Evolutionary conservation across 2,797 vertebrate genomes (phyloP).

Genomic region (Sebastes oblongus): DNA sequence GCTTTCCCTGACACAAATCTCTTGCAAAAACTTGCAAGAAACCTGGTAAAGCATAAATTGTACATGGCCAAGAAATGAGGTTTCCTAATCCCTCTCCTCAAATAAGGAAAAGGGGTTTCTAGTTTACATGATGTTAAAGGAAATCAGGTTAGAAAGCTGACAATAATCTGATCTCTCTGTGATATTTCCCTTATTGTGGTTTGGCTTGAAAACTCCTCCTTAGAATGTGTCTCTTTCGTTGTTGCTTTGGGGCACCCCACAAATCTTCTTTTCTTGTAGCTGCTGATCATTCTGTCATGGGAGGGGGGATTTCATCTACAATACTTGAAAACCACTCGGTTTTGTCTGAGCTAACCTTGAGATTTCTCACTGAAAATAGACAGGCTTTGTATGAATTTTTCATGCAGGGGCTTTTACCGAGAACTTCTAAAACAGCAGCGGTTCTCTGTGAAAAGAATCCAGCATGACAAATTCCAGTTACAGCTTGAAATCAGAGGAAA

Average conservation of each 20-base stretch:
- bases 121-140: not conserved
- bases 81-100: not conserved
- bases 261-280: conserved; percentile 23
- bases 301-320: conserved; percentile 7
- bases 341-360: conserved; percentile 42
- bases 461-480: conserved; percentile 24
- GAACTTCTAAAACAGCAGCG: conserved; percentile 28
- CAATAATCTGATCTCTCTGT: not conserved
- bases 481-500: conserved; percentile 25
- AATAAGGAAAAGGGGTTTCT: not conserved
- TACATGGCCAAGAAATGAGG: not conserved
- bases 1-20: not conserved
- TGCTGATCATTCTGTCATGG: conserved; percentile 33
- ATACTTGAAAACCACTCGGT: conserved; percentile 14
- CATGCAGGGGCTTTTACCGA: conserved; percentile 38
- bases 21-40: not conserved
- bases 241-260: not conserved
- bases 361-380: conserved; percentile 37
- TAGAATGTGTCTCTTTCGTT: not conserved
- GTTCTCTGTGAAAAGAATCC: conserved; percentile 42
- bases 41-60: not conserved
- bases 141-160: conserved; percentile 9
- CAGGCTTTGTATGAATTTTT: conserved; percentile 46
- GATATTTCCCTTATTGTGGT: not conserved
- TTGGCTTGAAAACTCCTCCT: not conserved